Base-by-base conservation (phyloP, 1,140 invertebrate genomes). In the Heliconius eleuchia region DNA sequence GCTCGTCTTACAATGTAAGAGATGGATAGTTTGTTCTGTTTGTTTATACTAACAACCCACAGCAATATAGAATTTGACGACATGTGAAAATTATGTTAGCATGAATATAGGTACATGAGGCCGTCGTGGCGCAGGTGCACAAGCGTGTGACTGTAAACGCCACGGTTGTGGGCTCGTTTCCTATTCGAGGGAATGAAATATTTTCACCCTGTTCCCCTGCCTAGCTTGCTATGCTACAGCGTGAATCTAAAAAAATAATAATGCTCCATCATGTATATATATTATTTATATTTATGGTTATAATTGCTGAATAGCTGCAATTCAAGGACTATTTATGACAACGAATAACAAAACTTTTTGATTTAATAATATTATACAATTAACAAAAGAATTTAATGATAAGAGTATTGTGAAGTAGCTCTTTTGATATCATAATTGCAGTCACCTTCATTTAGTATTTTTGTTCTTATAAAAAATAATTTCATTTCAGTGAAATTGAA, bases 371-470 rank as follows among this genome's bases (percentile, higher is more conserved):
- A 23, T 23, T 23, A 23, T 23, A 66, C 11, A 27, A 16, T 11
- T 66, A 66, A 11, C 11, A 66, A 66, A 57, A 27, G 5, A 30
- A 1, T 27, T 66, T 66, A 66, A 66, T 66, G 60, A 66, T 30
- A 66, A 30, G 60, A 30, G 60, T 27, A 66, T 30, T 66, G 60
- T 66, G 60, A 30, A 66, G 52, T 73, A 72, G 57, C 39, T 80
- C 79, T 76, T 80, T 80, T 80, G 74, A 80, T 80, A 76, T 76
- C 70, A 77, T 80, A 80, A 80, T 80, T 80, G 74, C 79, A 76
- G 71, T 74, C 55, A 73, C 78, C 74, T 66, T 73, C 71, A 71
- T 80, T 80, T 42, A 76, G 73, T 52, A 75, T 80, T 75, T 80
- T 80, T 76, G 79, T 80, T 80, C 74, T 76, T 66, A 37, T 39